Evolutionary conservation across 1,140 invertebrate genomes (phyloP).

Genomic region (Melipona quadrifasciata): DNA sequence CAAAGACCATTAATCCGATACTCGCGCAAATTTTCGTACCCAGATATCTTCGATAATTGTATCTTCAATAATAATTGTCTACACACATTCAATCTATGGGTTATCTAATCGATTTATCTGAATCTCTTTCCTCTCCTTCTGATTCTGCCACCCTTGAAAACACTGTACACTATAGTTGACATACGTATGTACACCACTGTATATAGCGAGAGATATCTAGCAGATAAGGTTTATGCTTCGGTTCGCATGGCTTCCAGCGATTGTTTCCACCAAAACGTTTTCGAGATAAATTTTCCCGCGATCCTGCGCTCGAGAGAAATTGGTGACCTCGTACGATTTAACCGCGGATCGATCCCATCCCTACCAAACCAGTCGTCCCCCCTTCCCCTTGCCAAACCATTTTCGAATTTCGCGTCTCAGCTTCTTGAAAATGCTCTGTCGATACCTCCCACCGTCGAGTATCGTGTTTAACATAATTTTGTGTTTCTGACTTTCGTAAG

Average conservation of each 20-base stretch:
- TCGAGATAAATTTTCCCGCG: constrained; percentile 17
- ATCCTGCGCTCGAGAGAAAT: neutral
- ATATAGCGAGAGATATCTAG: neutral
- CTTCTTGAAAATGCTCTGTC: neutral
- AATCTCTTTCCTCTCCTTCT: neutral
- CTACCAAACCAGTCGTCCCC: neutral
- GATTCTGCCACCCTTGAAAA: neutral
- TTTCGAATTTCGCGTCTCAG: constrained; percentile 4
- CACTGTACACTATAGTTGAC: neutral
- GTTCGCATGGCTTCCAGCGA: constrained; percentile 31
- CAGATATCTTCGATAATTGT: no score
- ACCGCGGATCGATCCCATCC: constrained; percentile 33
- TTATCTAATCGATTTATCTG: neutral
- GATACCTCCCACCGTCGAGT: neutral
- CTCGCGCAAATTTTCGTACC: neutral
- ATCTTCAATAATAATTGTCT: neutral
- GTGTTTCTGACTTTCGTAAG: no score
- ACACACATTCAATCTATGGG: no score
- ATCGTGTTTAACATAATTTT: no score
- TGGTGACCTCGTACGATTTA: constrained; percentile 37
- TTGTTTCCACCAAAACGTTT: neutral
- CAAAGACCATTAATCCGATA: neutral
- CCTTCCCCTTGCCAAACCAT: neutral
- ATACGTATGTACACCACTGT: neutral
- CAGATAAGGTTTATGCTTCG: neutral